Percentiles rank a stretch among this genome's conserved stretches.
Conservation (phyloP, 2,113 vertebrate genomes). For the Solea senegalensis region DNA sequence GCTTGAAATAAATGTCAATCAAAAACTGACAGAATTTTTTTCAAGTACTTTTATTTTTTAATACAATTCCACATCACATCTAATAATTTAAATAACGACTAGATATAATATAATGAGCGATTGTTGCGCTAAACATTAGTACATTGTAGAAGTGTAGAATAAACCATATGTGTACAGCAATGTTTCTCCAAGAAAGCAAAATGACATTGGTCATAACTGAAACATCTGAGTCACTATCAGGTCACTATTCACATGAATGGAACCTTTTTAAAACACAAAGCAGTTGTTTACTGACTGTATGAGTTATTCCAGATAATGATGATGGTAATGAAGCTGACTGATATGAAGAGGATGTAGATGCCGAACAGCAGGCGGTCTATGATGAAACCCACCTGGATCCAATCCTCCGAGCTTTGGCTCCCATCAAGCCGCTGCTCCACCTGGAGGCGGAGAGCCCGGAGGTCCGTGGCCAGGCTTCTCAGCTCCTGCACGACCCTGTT, state of each 20-base stretch:
- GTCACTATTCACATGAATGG: conserved; percentile 4
- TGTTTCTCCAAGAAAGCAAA: not conserved
- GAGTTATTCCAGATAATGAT: conserved; percentile 69
- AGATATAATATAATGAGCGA: conserved; percentile 2
- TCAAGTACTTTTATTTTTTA: conserved; percentile 63
- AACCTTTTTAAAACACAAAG: not conserved
- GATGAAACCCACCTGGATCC: conserved; percentile 78
- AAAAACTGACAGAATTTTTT: conserved; percentile 37
- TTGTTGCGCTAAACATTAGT: not conserved
- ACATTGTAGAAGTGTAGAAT: not conserved
- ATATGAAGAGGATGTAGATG: conserved; percentile 77
- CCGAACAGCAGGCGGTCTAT: conserved; percentile 79
- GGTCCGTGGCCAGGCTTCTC: conserved; percentile 58
- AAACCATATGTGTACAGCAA: not conserved
- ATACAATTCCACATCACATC: conserved; percentile 9
- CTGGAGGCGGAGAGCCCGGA: conserved; percentile 63
- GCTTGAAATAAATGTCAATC: conserved; percentile 55
- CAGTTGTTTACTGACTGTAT: conserved; percentile 23
- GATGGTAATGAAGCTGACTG: conserved; percentile 78
- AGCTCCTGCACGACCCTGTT: conserved; percentile 58
- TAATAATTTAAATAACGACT: too few species aligned
- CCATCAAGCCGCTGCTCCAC: conserved; percentile 59
- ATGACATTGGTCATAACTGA: not conserved
- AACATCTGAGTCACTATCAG: conserved; percentile 6
- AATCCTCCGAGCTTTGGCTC: conserved; percentile 62